These are phyloP conservation scores for Zaprionus taronus DNA, from an alignment of 1,140 invertebrate genomes.

Conservation along the genomic window DNA sequence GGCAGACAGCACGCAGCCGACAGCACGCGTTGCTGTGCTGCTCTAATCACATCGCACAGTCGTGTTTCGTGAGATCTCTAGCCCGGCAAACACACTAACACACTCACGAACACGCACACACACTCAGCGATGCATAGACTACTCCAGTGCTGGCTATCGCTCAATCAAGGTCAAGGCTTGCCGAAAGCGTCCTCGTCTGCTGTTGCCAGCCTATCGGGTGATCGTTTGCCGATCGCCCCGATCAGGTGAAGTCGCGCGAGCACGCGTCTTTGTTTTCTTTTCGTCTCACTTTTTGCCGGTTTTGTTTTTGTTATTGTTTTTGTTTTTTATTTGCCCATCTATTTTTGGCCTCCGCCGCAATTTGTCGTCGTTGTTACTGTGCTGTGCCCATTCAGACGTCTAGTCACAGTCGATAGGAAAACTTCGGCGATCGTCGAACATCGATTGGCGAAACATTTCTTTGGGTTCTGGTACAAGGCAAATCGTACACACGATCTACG, in stretches of 20 bases:
- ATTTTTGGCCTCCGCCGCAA: slow-evolving; percentile 1
- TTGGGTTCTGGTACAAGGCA: not conserved
- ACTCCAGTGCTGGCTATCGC: slow-evolving; percentile 31
- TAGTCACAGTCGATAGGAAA: slow-evolving; percentile 19
- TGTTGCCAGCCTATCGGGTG: slow-evolving; percentile 52
- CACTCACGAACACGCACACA: not conserved
- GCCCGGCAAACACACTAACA: not conserved
- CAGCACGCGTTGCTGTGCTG: slow-evolving; percentile 49
- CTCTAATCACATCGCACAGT: slow-evolving; percentile 57
- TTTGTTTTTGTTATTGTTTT: not conserved
- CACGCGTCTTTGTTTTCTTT: slow-evolving; percentile 69
- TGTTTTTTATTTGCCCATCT: not conserved
- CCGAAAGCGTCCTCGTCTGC: slow-evolving; percentile 34
- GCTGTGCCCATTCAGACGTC: slow-evolving; percentile 7
- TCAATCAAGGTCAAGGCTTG: slow-evolving; percentile 66
- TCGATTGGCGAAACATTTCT: not conserved
- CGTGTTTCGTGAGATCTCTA: slow-evolving; percentile 32
- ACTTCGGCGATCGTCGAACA: slow-evolving; percentile 1
- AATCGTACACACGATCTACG: not conserved
- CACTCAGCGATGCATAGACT: not conserved
- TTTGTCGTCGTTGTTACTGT: slow-evolving; percentile 11
- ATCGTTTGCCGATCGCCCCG: not conserved
- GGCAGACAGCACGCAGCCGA: slow-evolving; percentile 7
- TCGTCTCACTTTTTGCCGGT: slow-evolving; percentile 17
- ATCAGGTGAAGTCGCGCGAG: slow-evolving; percentile 50